Base-by-base conservation (phyloP, 2,113 vertebrate genomes). In the Colistium nudipinnis region DNA sequence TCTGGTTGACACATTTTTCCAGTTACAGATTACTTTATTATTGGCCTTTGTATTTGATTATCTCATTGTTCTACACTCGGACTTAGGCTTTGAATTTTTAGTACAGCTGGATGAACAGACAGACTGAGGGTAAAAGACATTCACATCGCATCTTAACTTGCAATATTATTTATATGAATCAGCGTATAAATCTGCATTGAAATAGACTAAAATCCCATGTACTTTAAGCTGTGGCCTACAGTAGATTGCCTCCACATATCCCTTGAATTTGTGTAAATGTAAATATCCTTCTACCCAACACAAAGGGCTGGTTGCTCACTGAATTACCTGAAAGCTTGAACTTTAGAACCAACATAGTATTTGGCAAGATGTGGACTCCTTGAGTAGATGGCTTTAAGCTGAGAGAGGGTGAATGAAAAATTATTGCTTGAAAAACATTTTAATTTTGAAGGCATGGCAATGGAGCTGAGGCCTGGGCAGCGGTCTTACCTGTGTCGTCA, bases 321-420 rank as follows among this genome's bases (percentile, higher is more conserved):
- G 33, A 0, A 47, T 0, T 82, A 94, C 93, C 93, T 94, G 90
- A 94, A 94, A 22, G 89, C 93, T 49, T 89, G 79, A 45, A 94
- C 81, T 1, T 61, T 82, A 1, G 92, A 92, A 3, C 63, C 64
- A 0, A 89, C 70, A 9, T 94, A 91, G 76, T 90, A 87, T 52
- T 92, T 93, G 13, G 82, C 43, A 61, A 94, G 47, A 20, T 65
- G 67, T 1, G 89, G 66, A 27, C 51, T 75, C 57, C 66, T 88
- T 36, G 70, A 51, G 33, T 92, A 94, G 33, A 93, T 65, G 12
- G 2, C 0, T 80, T 77, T 88, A 4, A 94, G 87, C 93, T 94
- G 79, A 36, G 74, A 82, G 57, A 75, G 36, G 2, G 4, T 47
- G 43, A 72, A 28, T 17, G 20, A 61, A 8, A 52, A 52, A 11